Evolutionary conservation across 2,888 invertebrate species (phyloP).

Genomic region (Arrhopalites spinosus): DNA sequence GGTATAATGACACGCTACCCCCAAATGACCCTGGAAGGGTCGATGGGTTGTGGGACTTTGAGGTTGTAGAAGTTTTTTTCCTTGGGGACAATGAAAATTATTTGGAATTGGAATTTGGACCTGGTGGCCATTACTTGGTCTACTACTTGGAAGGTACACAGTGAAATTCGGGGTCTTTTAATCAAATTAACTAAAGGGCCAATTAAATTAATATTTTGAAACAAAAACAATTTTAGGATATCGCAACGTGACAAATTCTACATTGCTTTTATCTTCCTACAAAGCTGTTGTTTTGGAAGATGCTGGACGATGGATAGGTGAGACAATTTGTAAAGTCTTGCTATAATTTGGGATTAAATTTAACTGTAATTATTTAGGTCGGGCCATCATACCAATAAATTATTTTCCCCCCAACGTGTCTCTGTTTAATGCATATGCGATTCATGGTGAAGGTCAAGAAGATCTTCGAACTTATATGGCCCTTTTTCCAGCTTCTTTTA

Average conservation of each 20-base stretch:
- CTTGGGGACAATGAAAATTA: slow-evolving; percentile 61
- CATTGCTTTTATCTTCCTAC: background rate
- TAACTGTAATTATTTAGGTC: too few relatives aligned
- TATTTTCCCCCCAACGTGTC: slow-evolving; percentile 62
- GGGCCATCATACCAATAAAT: slow-evolving; percentile 60
- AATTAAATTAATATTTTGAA: too few relatives aligned
- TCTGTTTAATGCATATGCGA: slow-evolving; percentile 63
- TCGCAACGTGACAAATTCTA: background rate
- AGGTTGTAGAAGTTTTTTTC: slow-evolving; percentile 59
- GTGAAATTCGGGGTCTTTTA: too few relatives aligned
- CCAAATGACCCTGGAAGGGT: too few relatives aligned
- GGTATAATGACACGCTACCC: slow-evolving; percentile 57
- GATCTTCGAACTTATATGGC: slow-evolving; percentile 61
- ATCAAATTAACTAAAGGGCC: too few relatives aligned
- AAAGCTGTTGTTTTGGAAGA: slow-evolving; percentile 40
- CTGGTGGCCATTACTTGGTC: slow-evolving; percentile 46
- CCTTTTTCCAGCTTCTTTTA: slow-evolving; percentile 60
- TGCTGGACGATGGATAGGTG: slow-evolving; percentile 59
- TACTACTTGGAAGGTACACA: too few relatives aligned
- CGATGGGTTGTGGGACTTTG: too few relatives aligned
- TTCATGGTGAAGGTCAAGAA: slow-evolving; percentile 60
- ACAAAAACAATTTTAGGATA: too few relatives aligned
- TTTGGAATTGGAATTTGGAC: slow-evolving; percentile 62
- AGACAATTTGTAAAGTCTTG: too few relatives aligned
- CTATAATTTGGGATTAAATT: too few relatives aligned